Evolutionary conservation across 2,888 invertebrate species (phyloP).

Genomic region (Ectemnius lituratus): DNA sequence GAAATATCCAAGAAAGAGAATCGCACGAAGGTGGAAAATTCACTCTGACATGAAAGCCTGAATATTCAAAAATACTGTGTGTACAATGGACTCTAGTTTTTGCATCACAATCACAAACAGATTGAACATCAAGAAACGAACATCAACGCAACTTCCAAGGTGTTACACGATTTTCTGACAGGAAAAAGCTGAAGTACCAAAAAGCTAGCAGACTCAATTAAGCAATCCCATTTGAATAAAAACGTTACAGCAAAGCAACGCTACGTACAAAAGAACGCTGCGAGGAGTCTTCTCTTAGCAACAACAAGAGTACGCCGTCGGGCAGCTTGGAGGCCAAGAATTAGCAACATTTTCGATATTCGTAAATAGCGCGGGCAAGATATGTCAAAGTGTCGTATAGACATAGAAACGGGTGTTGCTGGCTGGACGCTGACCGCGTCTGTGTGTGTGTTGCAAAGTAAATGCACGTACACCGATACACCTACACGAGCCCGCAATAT

Average conservation of each 20-base stretch:
- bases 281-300: background rate
- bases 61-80: no score
- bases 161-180: no score
- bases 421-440: conserved; percentile 28
- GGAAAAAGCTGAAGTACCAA: no score
- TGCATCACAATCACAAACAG: no score
- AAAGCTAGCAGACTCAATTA: no score
- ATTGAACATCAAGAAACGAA: no score
- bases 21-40: background rate
- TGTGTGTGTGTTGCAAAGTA: conserved; percentile 9
- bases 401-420: conserved; percentile 64
- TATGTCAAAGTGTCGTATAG: conserved; percentile 47
- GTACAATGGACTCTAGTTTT: no score
- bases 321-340: background rate
- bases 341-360: conserved; percentile 14
- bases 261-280: no score
- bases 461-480: conserved; percentile 6
- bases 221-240: no score
- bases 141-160: no score
- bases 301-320: background rate
- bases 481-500: conserved; percentile 40
- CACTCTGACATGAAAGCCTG: background rate
- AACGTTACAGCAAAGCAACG: no score
- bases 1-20: background rate
- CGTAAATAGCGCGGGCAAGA: conserved; percentile 66